These are phyloP conservation scores for Sebastolobus alascanus DNA, from an alignment of 2,797 vertebrate species.

Conservation along the genomic window DNA sequence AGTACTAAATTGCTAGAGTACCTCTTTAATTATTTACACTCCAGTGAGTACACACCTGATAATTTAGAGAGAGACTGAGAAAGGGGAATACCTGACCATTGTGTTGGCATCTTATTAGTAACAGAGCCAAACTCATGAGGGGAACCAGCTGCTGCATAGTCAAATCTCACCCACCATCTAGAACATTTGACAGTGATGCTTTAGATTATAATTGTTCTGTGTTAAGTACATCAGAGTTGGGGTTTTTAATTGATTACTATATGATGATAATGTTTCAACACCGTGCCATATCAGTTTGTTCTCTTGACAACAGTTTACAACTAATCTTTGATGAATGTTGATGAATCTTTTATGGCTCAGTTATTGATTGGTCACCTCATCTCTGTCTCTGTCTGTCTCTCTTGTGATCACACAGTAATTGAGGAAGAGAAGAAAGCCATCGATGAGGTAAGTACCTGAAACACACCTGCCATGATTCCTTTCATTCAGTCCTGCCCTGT, in stretches of 20 bases:
- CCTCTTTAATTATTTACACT: not conserved
- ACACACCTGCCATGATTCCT: not conserved
- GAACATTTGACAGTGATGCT: not conserved
- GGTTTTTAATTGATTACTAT: not conserved
- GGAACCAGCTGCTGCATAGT: slow-evolving; percentile 19
- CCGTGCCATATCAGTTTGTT: not conserved
- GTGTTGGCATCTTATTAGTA: slow-evolving; percentile 7
- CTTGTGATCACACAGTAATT: not conserved
- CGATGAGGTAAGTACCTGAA: not conserved
- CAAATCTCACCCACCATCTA: not conserved
- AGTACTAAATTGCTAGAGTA: not conserved
- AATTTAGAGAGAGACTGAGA: not conserved
- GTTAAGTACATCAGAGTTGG: not conserved
- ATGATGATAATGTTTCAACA: not conserved
- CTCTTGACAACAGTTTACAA: not conserved
- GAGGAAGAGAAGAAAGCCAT: not conserved
- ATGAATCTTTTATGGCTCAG: not conserved
- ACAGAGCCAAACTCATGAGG: slow-evolving; percentile 23
- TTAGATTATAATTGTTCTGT: not conserved
- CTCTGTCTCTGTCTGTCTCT: not conserved
- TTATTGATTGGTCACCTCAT: not conserved
- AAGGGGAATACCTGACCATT: slow-evolving; percentile 6
- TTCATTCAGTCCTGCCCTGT: not conserved
- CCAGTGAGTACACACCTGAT: not conserved
- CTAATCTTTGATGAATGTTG: not conserved